These are phyloP conservation scores for Ischnus inquisitorius DNA, from an alignment of 2,888 invertebrate species.

Conservation along the genomic window DNA sequence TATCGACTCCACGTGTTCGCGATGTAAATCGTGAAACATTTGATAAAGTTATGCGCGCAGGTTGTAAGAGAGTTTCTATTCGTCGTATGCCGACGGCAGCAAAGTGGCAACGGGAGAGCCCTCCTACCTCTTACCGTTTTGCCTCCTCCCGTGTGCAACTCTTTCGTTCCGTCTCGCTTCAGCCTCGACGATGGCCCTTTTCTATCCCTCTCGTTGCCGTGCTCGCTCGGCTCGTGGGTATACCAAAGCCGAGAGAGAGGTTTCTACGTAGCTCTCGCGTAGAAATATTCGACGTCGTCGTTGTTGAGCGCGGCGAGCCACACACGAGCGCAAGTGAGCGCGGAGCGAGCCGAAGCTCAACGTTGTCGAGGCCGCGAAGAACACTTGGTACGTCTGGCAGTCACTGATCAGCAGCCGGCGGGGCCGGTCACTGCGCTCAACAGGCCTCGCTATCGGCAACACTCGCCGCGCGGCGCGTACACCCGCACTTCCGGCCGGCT, in stretches of 20 bases:
- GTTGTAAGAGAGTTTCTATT: slow-evolving; percentile 35
- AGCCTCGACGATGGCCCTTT: not conserved
- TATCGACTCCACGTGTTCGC: not conserved
- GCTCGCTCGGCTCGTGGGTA: slow-evolving; percentile 7
- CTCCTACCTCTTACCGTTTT: slow-evolving; percentile 51
- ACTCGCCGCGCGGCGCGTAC: slow-evolving; percentile 34
- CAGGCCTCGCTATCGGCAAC: slow-evolving; percentile 50
- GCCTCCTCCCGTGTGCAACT: slow-evolving; percentile 41
- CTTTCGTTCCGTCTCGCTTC: not conserved
- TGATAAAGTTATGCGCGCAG: slow-evolving; percentile 36
- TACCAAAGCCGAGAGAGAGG: slow-evolving; percentile 40
- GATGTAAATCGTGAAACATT: not conserved
- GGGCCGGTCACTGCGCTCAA: slow-evolving; percentile 69
- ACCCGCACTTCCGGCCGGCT: slow-evolving; percentile 65
- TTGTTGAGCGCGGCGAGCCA: slow-evolving; percentile 1
- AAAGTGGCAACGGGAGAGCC: slow-evolving; percentile 17
- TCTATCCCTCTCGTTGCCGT: not conserved
- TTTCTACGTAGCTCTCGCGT: slow-evolving; percentile 57
- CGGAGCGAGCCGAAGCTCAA: slow-evolving; percentile 10
- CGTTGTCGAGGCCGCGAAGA: slow-evolving; percentile 63
- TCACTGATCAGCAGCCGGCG: slow-evolving; percentile 72
- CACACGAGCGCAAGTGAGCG: slow-evolving; percentile 27
- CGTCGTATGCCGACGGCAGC: slow-evolving; percentile 28
- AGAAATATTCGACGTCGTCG: slow-evolving; percentile 22
- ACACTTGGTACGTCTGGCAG: slow-evolving; percentile 68